Conservation (phyloP, 2,113 vertebrate species). For the Oncorhynchus mykiss region DNA sequence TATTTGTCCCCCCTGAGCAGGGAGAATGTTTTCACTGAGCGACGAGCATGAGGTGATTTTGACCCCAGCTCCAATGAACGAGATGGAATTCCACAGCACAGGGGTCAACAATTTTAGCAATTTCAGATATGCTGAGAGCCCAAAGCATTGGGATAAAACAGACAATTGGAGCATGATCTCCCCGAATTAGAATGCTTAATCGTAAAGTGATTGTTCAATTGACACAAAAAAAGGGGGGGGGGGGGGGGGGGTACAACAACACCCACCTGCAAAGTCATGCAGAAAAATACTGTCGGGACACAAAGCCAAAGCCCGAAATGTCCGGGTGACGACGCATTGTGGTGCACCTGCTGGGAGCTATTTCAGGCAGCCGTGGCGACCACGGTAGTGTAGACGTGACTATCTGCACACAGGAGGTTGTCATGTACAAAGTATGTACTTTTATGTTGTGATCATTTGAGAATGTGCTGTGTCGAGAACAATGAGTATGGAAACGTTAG, state of each 20-base stretch:
- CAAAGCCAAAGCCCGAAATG: conserved; percentile 54
- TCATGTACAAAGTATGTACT: neutral
- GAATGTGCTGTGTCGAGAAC: neutral
- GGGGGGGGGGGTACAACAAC: conserved; percentile 49
- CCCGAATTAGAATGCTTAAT: conserved; percentile 68
- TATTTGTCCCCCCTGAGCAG: conserved; percentile 50
- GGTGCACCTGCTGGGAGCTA: conserved; percentile 52
- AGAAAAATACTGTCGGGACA: conserved; percentile 53
- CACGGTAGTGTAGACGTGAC: conserved; percentile 22
- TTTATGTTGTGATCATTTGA: conserved; percentile 7
- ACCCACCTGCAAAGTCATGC: conserved; percentile 63
- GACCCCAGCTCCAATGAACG: conserved; percentile 39
- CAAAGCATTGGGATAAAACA: conserved; percentile 64
- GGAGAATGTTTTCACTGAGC: conserved; percentile 52
- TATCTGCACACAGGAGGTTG: conserved; percentile 12
- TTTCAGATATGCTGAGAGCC: conserved; percentile 69
- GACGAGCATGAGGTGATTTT: conserved; percentile 52
- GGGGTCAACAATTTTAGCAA: conserved; percentile 74
- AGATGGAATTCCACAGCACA: conserved; percentile 59
- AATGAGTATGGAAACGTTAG: neutral
- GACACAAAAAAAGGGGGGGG: conserved; percentile 45
- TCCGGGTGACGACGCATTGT: conserved; percentile 42
- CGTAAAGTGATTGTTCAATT: conserved; percentile 66
- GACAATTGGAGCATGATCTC: conserved; percentile 71
- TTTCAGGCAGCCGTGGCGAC: conserved; percentile 43